These are phyloP conservation scores for Hydropsyche tenuis DNA, from an alignment of 1,140 invertebrate species.

Conservation along the genomic window DNA sequence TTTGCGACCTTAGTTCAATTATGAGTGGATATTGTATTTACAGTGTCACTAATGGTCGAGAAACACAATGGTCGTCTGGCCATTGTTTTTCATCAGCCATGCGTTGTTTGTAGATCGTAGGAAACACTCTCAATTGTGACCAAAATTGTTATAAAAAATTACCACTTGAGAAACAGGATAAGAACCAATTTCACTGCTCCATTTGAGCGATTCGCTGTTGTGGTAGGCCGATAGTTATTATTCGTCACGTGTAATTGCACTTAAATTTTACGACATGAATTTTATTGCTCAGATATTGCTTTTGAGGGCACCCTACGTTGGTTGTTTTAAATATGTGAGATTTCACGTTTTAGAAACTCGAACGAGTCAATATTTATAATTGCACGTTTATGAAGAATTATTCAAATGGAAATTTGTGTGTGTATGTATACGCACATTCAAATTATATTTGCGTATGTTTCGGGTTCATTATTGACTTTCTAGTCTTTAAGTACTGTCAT, in stretches of 20 bases:
- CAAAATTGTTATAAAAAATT: background rate
- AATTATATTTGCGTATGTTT: too few species aligned
- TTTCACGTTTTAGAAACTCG: background rate
- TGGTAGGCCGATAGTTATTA: slow-evolving; percentile 2
- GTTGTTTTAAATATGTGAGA: background rate
- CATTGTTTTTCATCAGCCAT: slow-evolving; percentile 16
- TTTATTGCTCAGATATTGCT: background rate
- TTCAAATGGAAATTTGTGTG: too few species aligned
- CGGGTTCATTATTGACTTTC: too few species aligned
- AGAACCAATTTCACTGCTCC: background rate
- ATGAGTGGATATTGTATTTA: background rate
- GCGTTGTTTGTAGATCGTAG: background rate
- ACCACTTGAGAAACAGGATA: background rate
- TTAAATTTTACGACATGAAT: too few species aligned
- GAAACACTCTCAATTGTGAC: slow-evolving; percentile 19
- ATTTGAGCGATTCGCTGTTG: background rate
- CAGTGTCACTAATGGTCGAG: too few species aligned
- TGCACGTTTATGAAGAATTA: background rate
- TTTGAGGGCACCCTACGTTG: background rate
- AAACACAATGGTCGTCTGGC: background rate
- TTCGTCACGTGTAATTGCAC: slow-evolving; percentile 11
- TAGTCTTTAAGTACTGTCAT: too few species aligned
- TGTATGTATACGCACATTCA: too few species aligned
- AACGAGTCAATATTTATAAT: slow-evolving; percentile 28
- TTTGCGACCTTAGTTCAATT: background rate